Base-by-base conservation (phyloP, 2,888 invertebrate species). In the Scotopteryx bipunctaria region DNA sequence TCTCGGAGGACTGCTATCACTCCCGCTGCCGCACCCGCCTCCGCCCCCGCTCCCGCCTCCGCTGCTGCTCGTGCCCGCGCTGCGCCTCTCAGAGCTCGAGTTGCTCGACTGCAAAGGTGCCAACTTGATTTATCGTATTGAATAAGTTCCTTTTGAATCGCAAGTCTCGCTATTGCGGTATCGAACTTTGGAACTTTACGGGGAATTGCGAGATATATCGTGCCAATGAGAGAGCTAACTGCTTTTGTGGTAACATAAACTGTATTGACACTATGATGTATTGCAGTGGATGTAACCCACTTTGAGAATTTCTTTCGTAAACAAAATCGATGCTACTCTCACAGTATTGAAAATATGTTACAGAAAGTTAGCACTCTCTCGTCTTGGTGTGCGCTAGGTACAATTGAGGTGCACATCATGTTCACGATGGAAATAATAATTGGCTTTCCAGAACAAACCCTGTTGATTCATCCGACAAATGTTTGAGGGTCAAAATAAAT, bases 1-100 rank as follows among this genome's bases (percentile, higher is more conserved):
- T 76, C 91, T 55, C 45, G 90, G 85, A 58, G 91, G 81, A 71
- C 84, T 77, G 63, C 78, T 76, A 63, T 86, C 81, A 63, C 77
- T 65, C 58, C 70, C 80, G 73, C 70, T 74, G 71, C 69, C 76
- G 77, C 64, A 70, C 45, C 71, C 73, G 67, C 69, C 73, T 41
- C 68, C 69, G 57, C 69, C 77, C 45, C 75, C 66, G 59, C 66
- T 50, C 63, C 35, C 79, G 61, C 75, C 61, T 57, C 67, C 79
- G 71, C n/a, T n/a, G n/a, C n/a, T n/a, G n/a, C 69, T 73, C 43
- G 68, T 66, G 55, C 67, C 76, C 48, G 75, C 67, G 33, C 67
- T 73, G 35, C 79, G 77, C 66, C 83, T 85, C 61, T 87, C 89
- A 9, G 82, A 84, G 1, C 83, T 78, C 14, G 79, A 71, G 61